A percentile compares a stretch with the other conserved stretches of the same genome.
Conservation (phyloP, 2,797 vertebrate species). For the Tarsius wallacei region DNA sequence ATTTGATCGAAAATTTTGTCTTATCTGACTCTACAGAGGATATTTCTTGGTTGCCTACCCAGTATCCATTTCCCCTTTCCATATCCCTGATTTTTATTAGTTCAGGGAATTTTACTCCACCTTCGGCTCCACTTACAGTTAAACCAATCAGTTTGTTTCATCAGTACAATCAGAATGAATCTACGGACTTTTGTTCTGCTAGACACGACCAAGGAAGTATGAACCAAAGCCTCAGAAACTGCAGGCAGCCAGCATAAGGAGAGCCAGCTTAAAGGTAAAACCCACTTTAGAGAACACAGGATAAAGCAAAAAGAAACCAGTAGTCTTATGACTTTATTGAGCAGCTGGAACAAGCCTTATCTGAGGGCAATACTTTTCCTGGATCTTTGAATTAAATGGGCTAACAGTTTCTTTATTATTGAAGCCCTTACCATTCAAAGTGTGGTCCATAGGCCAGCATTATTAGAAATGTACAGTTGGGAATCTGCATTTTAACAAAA, state of each 20-base stretch:
- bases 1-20: neutral
- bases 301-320: neutral
- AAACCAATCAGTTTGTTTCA: neutral
- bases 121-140: neutral
- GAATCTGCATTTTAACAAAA: constrained; percentile 8
- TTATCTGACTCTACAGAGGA: neutral
- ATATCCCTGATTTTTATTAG: neutral
- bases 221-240: neutral
- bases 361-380: neutral
- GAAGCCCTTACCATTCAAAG: neutral
- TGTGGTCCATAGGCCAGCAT: neutral
- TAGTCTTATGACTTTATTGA: neutral
- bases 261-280: neutral
- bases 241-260: neutral
- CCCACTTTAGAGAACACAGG: neutral
- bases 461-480: neutral
- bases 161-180: neutral
- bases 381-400: neutral
- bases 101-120: neutral
- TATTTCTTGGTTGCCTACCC: neutral
- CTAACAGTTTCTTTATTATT: neutral
- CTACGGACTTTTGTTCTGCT: neutral
- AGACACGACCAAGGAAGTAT: neutral
- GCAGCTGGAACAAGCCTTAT: neutral
- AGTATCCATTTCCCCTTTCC: neutral